Conservation (phyloP, 2,113 vertebrate species). For the Muntiacus reevesi region DNA sequence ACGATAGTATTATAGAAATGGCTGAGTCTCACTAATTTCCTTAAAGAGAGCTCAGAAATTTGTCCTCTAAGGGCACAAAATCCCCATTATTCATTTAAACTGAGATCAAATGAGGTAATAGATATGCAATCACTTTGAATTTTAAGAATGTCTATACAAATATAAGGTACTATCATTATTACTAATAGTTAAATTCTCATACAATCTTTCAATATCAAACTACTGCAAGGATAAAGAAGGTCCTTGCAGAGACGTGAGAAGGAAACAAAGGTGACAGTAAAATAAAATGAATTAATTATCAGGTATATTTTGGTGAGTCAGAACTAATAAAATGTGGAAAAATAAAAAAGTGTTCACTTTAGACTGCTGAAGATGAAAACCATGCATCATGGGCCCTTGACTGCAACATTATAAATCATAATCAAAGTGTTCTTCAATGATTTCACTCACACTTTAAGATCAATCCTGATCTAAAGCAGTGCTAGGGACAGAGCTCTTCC, state of each 20-base stretch:
- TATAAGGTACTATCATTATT: background rate
- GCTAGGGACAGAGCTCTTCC: background rate
- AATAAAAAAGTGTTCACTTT: background rate
- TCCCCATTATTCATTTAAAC: slow-evolving; percentile 5
- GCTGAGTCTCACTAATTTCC: background rate
- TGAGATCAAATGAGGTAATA: background rate
- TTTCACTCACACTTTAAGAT: background rate
- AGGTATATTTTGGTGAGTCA: background rate
- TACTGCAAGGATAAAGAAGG: background rate
- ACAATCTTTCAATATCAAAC: background rate
- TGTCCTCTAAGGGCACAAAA: background rate
- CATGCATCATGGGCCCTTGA: slow-evolving; percentile 21
- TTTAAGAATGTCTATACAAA: background rate
- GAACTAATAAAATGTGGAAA: background rate
- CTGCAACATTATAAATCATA: background rate
- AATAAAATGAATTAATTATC: background rate
- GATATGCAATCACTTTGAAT: background rate
- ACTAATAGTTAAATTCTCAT: background rate
- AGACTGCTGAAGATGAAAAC: slow-evolving; percentile 68
- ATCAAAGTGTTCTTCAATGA: background rate
- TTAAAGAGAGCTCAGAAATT: slow-evolving; percentile 1
- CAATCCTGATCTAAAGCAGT: background rate
- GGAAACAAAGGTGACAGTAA: background rate
- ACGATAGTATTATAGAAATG: background rate
- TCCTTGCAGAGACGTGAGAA: background rate